Evolutionary conservation across 2,888 invertebrate genomes (phyloP).

Genomic region (Gari tellinella): DNA sequence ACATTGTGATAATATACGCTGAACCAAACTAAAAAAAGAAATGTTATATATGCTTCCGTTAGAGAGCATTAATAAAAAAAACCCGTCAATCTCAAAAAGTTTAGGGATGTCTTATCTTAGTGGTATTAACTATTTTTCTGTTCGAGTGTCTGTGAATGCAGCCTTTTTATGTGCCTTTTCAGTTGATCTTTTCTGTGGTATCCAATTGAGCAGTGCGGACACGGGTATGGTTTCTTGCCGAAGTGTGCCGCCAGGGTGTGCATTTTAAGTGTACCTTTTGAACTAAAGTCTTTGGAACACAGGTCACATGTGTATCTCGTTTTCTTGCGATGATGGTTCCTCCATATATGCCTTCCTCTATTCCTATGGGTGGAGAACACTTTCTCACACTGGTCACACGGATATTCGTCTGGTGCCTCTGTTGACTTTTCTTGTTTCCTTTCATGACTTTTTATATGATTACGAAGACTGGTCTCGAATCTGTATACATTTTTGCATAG

Average conservation of each 20-base stretch:
- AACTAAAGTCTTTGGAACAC: conserved; percentile 10
- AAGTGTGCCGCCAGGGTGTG: conserved; percentile 17
- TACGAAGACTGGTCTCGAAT: too few species aligned
- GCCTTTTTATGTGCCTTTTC: background rate
- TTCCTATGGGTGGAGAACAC: conserved; percentile 2
- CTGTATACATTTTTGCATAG: too few species aligned
- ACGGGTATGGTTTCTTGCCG: background rate
- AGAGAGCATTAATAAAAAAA: too few species aligned
- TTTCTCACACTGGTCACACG: conserved; percentile 11
- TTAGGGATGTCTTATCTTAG: too few species aligned
- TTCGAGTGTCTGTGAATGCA: too few species aligned
- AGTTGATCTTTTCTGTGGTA: background rate
- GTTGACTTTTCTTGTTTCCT: too few species aligned
- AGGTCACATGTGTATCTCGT: conserved; percentile 12
- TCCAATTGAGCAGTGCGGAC: background rate
- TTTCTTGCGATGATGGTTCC: background rate
- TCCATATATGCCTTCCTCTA: conserved; percentile 1
- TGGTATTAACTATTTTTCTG: too few species aligned
- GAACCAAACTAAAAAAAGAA: too few species aligned
- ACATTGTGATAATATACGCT: too few species aligned
- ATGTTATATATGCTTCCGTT: too few species aligned
- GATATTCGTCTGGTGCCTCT: background rate
- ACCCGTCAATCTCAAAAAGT: too few species aligned
- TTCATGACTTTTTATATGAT: too few species aligned
- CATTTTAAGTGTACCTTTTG: background rate